Percentiles rank a stretch among this genome's conserved stretches.
Evolutionary conservation across 2,888 invertebrate species (phyloP).

Genomic region (Amiota minor): DNA sequence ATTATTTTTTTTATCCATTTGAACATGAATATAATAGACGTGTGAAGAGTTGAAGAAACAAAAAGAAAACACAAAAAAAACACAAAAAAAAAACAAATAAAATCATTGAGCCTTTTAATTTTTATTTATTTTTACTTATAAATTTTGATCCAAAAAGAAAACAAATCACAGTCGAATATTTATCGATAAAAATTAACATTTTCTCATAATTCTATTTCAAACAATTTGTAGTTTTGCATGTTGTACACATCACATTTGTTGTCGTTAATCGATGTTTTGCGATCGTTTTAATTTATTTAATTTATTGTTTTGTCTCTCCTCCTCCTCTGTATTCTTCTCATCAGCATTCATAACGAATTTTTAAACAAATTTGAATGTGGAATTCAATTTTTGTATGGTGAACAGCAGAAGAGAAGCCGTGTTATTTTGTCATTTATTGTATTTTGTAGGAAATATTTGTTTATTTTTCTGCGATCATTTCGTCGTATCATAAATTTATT

Average conservation of each 20-base stretch:
- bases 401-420: background rate
- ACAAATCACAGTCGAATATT: conserved; percentile 36
- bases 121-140: background rate
- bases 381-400: too few species aligned
- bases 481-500: conserved; percentile 60
- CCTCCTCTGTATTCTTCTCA: background rate
- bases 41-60: conserved; percentile 46
- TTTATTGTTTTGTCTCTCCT: conserved; percentile 41
- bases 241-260: too few species aligned
- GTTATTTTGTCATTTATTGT: conserved; percentile 58
- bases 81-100: background rate
- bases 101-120: background rate
- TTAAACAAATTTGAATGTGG: too few species aligned
- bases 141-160: background rate
- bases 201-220: conserved; percentile 56
- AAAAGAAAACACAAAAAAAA: background rate
- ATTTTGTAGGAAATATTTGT: too few species aligned
- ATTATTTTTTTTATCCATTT: background rate
- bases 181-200: conserved; percentile 61
- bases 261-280: background rate
- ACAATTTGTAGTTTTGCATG: conserved; percentile 50
- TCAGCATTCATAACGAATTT: too few species aligned
- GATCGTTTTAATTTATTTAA: conserved; percentile 51
- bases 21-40: conserved; percentile 61
- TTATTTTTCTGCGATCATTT: conserved; percentile 25